Evolutionary conservation across 2,113 vertebrate species (phyloP).

Genomic region (Ivindomyrus marchei): DNA sequence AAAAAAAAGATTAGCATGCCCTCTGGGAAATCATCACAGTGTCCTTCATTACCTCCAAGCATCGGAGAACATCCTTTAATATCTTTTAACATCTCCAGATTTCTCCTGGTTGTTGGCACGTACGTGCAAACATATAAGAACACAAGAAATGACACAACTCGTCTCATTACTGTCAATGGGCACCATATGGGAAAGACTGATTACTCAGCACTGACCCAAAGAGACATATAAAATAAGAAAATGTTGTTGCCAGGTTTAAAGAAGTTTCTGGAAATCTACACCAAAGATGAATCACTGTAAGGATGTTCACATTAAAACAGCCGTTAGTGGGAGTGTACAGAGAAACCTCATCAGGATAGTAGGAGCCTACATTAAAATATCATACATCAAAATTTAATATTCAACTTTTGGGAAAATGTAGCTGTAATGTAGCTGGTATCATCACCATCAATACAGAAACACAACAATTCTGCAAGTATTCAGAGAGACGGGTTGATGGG

Average conservation of each 20-base stretch:
- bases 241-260: not conserved
- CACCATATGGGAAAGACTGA: not conserved
- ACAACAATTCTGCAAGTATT: not conserved
- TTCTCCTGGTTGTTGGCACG: not conserved
- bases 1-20: conserved; percentile 4
- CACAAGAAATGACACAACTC: not conserved
- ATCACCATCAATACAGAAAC: not conserved
- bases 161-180: not conserved
- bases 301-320: not conserved
- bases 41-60: conserved; percentile 1
- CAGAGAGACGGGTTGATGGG: not conserved
- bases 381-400: not conserved
- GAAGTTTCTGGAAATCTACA: not conserved
- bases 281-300: not conserved
- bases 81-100: not conserved
- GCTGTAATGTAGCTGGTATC: not conserved
- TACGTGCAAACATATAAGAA: not conserved
- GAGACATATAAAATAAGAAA: not conserved
- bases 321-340: not conserved
- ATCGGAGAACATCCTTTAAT: not conserved
- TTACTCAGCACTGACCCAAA: not conserved
- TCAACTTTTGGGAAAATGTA: not conserved
- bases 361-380: not conserved
- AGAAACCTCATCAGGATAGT: not conserved
- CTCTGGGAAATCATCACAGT: conserved; percentile 2